Evolutionary conservation across 2,888 invertebrate species (phyloP), one percentile per base, ranked within the genome.

Genomic region (Lissocephala sabroskyi): DNA sequence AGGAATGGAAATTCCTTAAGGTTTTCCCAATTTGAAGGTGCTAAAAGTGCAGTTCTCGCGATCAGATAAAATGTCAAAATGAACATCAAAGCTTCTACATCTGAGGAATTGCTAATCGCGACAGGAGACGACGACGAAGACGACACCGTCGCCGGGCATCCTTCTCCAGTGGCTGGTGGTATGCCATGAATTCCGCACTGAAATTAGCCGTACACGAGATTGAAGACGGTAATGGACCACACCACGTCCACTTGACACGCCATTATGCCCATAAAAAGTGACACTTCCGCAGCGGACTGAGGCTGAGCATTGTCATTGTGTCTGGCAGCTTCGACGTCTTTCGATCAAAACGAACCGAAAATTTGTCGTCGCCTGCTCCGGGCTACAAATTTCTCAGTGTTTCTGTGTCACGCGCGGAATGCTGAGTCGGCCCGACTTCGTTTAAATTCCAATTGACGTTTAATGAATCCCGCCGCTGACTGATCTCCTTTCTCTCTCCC

Each of bases 371-470:
- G n/a, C n/a, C n/a, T n/a, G n/a, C n/a, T n/a, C n/a, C n/a, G n/a
- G 48, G 44, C 49, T 61, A 79, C 77, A 75, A 80, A 80, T 81
- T 73, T 71, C 78, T 66, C 62, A 60, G 62, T 61, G 79, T 75
- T 68, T 58, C 58, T 58, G 59, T 70, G 71, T 64, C 63, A 77
- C 64, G 66, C 65, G 65, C 62, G 79, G 81, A 81, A 82, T 81
- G 76, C 68, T 66, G 70, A 68, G 59, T 57, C 51, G 70, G 79
- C n/a, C n/a, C 79, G 75, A 73, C 82, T 80, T 80, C 75, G 81
- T 82, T 82, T 81, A 82, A 83, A 83, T 82, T 83, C 83, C 81
- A 73, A 68, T 65, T 65, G 65, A 74, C 60, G 54, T 75, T 80
- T 73, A 62, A 70, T 78, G 80, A 79, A 70, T 57, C 62, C 62